phyloP scores from a whole-genome alignment of 2,797 vertebrate species.

The Bradypodion ventrale region DNA sequence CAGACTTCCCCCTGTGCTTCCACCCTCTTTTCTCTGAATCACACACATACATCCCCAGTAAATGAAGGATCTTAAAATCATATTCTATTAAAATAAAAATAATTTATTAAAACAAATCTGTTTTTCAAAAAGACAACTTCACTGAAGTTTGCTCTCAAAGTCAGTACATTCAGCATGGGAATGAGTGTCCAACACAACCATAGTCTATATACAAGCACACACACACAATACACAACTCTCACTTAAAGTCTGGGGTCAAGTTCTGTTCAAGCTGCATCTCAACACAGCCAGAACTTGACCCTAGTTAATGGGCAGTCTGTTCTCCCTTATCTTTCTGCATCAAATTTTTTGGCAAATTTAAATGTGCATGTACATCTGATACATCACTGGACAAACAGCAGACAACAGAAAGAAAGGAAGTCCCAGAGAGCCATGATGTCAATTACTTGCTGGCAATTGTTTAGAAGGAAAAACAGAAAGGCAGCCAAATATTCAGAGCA shows the following conservation, averaged over 20 bases:
- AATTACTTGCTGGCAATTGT: constrained; percentile 15
- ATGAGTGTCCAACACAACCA: constrained; percentile 51
- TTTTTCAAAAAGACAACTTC: constrained; percentile 66
- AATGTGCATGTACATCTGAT: constrained; percentile 36
- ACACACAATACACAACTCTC: constrained; percentile 50
- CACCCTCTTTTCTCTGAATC: too few relatives aligned
- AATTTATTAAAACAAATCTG: constrained; percentile 78
- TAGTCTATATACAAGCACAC: constrained; percentile 15
- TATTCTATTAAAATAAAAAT: constrained; percentile 69
- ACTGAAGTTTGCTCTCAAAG: constrained; percentile 70
- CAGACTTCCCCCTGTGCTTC: not conserved
- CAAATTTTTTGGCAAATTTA: not conserved
- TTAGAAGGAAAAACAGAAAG: constrained; percentile 47
- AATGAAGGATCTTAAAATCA: not conserved
- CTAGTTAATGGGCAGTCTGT: constrained; percentile 34
- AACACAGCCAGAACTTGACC: constrained; percentile 26
- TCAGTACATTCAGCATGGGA: constrained; percentile 57
- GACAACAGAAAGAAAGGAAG: constrained; percentile 48
- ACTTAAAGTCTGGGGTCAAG: not conserved
- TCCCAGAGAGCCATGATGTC: constrained; percentile 5
- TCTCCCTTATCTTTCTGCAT: constrained; percentile 19
- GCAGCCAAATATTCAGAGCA: constrained; percentile 49
- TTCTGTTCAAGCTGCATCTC: constrained; percentile 22
- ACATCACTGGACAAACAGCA: constrained; percentile 36
- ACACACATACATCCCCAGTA: fast-evolving